Evolutionary conservation across 2,113 vertebrate species (phyloP).

Genomic region (Ailuropoda melanoleuca): DNA sequence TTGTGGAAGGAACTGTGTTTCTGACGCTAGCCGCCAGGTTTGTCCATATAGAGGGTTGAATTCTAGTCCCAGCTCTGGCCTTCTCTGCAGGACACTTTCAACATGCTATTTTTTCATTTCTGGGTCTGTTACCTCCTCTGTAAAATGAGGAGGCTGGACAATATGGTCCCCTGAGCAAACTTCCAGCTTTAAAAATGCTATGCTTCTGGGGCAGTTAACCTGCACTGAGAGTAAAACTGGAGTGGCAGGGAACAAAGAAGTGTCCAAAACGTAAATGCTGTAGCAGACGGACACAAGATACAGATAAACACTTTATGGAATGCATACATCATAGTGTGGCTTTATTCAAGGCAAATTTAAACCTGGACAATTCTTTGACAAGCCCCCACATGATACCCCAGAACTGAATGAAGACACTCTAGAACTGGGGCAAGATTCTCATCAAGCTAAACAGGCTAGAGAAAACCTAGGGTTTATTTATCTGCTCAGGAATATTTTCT

Average conservation of each 20-base stretch:
- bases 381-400: neutral
- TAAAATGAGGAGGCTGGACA: neutral
- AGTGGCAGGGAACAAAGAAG: neutral
- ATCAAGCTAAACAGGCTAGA: neutral
- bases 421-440: neutral
- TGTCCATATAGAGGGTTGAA: neutral
- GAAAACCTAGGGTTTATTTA: neutral
- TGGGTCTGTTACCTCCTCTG: neutral
- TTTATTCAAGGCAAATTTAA: neutral
- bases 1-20: neutral
- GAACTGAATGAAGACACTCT: neutral
- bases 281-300: neutral
- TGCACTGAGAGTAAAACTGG: neutral
- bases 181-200: neutral
- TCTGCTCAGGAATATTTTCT: neutral
- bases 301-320: neutral
- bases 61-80: neutral
- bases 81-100: neutral
- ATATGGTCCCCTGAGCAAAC: neutral
- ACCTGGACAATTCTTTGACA: neutral
- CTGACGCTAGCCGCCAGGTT: neutral
- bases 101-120: neutral
- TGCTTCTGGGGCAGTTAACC: neutral
- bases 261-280: neutral
- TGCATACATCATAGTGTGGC: neutral